phyloP scores from a whole-genome alignment of 1,140 invertebrate species.

The Drosophila mauritiana region DNA sequence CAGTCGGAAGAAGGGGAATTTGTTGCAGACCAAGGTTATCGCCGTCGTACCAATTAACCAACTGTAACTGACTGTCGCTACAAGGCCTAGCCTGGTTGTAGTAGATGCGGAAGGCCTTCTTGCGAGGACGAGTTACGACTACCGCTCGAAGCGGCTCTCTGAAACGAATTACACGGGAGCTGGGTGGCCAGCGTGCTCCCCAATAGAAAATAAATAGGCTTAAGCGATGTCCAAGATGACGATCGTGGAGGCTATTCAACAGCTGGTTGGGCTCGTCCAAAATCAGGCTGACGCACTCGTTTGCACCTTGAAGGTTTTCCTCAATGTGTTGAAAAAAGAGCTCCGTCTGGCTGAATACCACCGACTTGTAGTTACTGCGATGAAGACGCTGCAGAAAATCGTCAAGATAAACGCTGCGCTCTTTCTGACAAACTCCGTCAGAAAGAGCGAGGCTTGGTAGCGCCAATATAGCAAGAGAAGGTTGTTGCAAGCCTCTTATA shows the following conservation, averaged over 20 bases:
- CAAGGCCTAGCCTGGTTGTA: conserved; percentile 88
- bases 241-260: conserved; percentile 47
- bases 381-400: conserved; percentile 70
- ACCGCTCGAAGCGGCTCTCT: conserved; percentile 76
- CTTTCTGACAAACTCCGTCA: conserved; percentile 29
- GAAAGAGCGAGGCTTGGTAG: conserved; percentile 13
- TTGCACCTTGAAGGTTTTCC: conserved; percentile 62
- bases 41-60: conserved; percentile 89
- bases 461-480: conserved; percentile 60
- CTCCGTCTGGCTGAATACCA: conserved; percentile 70
- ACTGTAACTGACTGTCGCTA: conserved; percentile 85
- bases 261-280: conserved; percentile 65
- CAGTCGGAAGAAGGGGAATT: conserved; percentile 87
- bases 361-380: conserved; percentile 66
- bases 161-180: conserved; percentile 32
- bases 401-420: conserved; percentile 55
- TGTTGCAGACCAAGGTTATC: conserved; percentile 86
- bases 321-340: conserved; percentile 77
- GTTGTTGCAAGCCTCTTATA: conserved; percentile 64
- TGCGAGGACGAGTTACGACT: conserved; percentile 72
- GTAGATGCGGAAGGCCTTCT: conserved; percentile 86
- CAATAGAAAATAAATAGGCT: conserved; percentile 83
- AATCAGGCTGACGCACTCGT: conserved; percentile 79
- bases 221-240: conserved; percentile 73
- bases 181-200: conserved; percentile 69